These are phyloP conservation scores for Oligia fasciuncula DNA, from an alignment of 2,888 invertebrate genomes.

Conservation along the genomic window DNA sequence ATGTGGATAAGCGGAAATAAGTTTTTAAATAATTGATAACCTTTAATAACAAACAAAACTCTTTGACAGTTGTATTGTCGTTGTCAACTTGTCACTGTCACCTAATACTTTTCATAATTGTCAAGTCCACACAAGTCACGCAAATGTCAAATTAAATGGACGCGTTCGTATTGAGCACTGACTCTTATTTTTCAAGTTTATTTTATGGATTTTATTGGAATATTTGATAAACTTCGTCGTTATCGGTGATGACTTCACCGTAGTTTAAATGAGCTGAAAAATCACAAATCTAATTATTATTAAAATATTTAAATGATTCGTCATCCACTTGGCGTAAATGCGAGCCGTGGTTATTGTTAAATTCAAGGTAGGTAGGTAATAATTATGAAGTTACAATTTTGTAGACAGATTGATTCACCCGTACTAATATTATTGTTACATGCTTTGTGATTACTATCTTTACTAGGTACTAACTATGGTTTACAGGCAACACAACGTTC, in stretches of 20 bases:
- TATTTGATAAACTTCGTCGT: slow-evolving; percentile 12
- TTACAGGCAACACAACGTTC: neutral
- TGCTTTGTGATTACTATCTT: neutral
- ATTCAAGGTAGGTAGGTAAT: neutral
- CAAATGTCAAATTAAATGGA: slow-evolving; percentile 13
- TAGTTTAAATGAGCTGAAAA: slow-evolving; percentile 35
- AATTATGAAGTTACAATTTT: neutral
- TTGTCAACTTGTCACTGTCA: neutral
- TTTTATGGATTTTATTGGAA: neutral
- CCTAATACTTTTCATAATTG: neutral
- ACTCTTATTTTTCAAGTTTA: neutral
- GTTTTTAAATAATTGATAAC: neutral
- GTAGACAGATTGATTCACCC: neutral
- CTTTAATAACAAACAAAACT: slow-evolving; percentile 3
- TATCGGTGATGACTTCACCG: slow-evolving; percentile 28
- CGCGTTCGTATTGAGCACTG: slow-evolving; percentile 22
- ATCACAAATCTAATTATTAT: slow-evolving; percentile 51
- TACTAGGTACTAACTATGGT: neutral
- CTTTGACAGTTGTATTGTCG: slow-evolving; percentile 39
- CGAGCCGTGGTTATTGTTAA: neutral
- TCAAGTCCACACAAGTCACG: neutral
- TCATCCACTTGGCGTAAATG: slow-evolving; percentile 14
- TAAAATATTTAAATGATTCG: slow-evolving; percentile 40
- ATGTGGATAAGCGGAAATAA: neutral
- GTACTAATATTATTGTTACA: neutral